A percentile compares a stretch with the other conserved stretches of the same genome.
These are phyloP conservation scores for Momotus momota DNA, from an alignment of 2,797 vertebrate species.

Conservation along the genomic window DNA sequence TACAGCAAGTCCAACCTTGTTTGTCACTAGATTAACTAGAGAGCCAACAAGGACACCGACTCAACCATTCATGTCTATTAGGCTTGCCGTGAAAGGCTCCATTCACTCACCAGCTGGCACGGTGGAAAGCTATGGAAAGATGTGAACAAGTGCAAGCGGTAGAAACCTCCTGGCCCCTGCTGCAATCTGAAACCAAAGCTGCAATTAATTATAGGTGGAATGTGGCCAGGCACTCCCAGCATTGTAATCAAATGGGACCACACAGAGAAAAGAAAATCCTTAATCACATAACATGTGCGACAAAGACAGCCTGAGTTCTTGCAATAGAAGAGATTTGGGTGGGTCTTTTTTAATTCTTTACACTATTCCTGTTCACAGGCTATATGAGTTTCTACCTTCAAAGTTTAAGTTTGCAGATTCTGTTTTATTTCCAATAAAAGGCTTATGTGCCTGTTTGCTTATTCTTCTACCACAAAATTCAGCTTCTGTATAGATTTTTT, in stretches of 20 bases:
- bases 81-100: slow-evolving; percentile 72
- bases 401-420: not conserved
- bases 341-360: not conserved
- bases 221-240: slow-evolving; percentile 68
- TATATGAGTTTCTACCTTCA: not conserved
- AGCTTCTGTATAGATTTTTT: not conserved
- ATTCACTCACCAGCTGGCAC: slow-evolving; percentile 81
- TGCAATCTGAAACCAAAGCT: slow-evolving; percentile 80
- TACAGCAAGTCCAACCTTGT: slow-evolving; percentile 51
- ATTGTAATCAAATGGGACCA: slow-evolving; percentile 78
- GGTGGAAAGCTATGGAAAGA: slow-evolving; percentile 66
- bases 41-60: slow-evolving; percentile 55
- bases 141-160: slow-evolving; percentile 36
- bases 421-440: not conserved
- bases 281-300: not conserved
- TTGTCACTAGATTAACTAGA: slow-evolving; percentile 59
- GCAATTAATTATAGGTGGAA: slow-evolving; percentile 81
- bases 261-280: slow-evolving; percentile 71
- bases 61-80: slow-evolving; percentile 56
- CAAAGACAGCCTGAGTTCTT: slow-evolving; percentile 14
- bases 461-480: not conserved
- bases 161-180: not conserved
- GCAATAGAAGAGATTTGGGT: not conserved
- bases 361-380: not conserved
- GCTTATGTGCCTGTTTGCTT: not conserved